These are phyloP conservation scores for Tetanocera ferruginea DNA, from an alignment of 2,888 invertebrate species.

Conservation along the genomic window DNA sequence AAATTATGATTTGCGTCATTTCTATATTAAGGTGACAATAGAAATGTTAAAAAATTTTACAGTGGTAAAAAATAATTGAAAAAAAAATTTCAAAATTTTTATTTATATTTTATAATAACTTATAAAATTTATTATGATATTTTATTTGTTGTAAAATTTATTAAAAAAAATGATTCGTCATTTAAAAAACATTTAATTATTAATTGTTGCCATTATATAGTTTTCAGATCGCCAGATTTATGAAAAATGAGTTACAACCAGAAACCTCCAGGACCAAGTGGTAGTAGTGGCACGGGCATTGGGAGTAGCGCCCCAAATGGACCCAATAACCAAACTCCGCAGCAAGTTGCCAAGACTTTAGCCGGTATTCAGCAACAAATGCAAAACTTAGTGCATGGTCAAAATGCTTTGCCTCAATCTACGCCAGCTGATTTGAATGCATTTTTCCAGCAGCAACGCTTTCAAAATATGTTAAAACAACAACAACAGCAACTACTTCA, in stretches of 20 bases:
- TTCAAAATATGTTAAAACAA: constrained; percentile 57
- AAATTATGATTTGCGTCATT: too few relatives aligned
- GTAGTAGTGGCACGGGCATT: constrained; percentile 53
- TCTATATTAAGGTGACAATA: too few relatives aligned
- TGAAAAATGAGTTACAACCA: constrained; percentile 59
- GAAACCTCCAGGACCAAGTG: constrained; percentile 54
- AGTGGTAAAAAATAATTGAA: too few relatives aligned
- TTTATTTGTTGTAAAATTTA: too few relatives aligned
- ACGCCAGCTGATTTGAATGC: constrained; percentile 58
- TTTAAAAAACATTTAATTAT: too few relatives aligned
- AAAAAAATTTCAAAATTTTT: too few relatives aligned
- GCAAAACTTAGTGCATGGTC: constrained; percentile 61
- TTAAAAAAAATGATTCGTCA: too few relatives aligned
- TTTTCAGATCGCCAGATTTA: constrained; percentile 22
- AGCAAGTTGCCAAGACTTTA: constrained; percentile 58
- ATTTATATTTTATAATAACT: too few relatives aligned
- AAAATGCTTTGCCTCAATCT: constrained; percentile 57
- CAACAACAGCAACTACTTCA: constrained; percentile 59
- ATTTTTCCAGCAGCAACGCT: constrained; percentile 59
- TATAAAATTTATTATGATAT: too few relatives aligned
- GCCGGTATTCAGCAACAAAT: constrained; percentile 62
- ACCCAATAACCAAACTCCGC: constrained; percentile 53
- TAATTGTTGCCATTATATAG: too few relatives aligned
- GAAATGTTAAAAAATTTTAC: too few relatives aligned
- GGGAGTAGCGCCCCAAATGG: constrained; percentile 54